phyloP scores from a whole-genome alignment of 2,113 vertebrate species.

The zebrafish (Danio rerio) region GRCz12tu NC_133195.1:17697501-17698000 shows the following conservation, averaged over 20 bases:
- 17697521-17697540: conserved; percentile 67
- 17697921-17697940: conserved; percentile 91
- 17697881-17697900: conserved; percentile 87
- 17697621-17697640: conserved; percentile 51
- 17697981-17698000: conserved; percentile 84
- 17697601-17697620: conserved; percentile 57
- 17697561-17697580: conserved; percentile 89
- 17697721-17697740: conserved; percentile 91
- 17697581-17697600: conserved; percentile 83
- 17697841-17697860: conserved; percentile 85
- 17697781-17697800: conserved; percentile 60
- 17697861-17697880: conserved; percentile 89
- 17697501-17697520: conserved; percentile 2
- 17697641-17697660: conserved; percentile 58
- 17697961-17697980: conserved; percentile 69
- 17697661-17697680: conserved; percentile 50
- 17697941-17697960: conserved; percentile 81
- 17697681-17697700: conserved; percentile 67
- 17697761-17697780: conserved; percentile 73
- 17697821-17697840: conserved; percentile 82
- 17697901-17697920: conserved; percentile 86
- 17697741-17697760: conserved; percentile 84
- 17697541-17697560: conserved; percentile 75
- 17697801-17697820: conserved; percentile 74
- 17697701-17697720: conserved; percentile 90